Evolutionary conservation across 2,797 vertebrate species (phyloP).

Genomic region (Cuniculus paca): DNA sequence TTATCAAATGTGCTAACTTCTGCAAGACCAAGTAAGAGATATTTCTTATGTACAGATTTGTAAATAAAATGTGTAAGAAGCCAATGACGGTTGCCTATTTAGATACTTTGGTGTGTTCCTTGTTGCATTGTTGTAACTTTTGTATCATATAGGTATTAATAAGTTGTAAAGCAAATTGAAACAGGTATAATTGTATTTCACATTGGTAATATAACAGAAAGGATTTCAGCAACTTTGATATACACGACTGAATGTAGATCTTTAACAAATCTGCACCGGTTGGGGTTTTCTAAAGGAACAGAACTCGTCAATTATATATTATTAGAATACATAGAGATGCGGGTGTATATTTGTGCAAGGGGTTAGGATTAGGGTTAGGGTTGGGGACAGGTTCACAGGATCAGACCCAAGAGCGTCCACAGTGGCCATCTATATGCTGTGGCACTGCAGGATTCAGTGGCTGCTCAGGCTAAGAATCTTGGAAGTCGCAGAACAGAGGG

Average conservation of each 20-base stretch:
- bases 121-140: slow-evolving; percentile 16
- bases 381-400: not conserved
- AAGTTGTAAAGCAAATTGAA: slow-evolving; percentile 29
- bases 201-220: not conserved
- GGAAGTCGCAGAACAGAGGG: not conserved
- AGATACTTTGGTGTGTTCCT: not conserved
- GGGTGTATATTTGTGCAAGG: not conserved
- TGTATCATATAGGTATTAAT: not conserved
- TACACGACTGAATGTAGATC: not conserved
- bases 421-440: not conserved
- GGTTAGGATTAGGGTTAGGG: not conserved
- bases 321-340: not conserved
- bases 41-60: not conserved
- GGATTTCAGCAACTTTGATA: not conserved
- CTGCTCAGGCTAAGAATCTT: not conserved
- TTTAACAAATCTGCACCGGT: not conserved
- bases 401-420: not conserved
- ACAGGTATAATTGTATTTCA: not conserved
- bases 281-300: not conserved
- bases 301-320: not conserved
- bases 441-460: not conserved
- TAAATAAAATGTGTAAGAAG: slow-evolving; percentile 9
- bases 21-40: not conserved
- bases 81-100: not conserved
- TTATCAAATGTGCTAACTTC: not conserved